Conservation (phyloP, 2,113 vertebrate genomes). For the Carassius auratus region DNA sequence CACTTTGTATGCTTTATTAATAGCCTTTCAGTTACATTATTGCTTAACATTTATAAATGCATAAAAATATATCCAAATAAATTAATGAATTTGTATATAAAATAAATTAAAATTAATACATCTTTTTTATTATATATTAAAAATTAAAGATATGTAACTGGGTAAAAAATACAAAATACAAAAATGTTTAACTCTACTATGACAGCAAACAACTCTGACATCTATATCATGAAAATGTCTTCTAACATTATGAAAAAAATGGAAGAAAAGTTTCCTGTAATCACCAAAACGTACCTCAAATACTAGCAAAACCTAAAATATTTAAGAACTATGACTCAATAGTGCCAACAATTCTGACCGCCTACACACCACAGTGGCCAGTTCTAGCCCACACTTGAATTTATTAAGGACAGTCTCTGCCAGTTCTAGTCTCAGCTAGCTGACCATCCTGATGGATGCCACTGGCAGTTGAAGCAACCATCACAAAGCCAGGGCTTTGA, state of each 20-base stretch:
- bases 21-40: background rate
- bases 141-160: background rate
- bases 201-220: background rate
- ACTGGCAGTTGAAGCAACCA: background rate
- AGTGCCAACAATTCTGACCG: background rate
- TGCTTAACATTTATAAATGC: background rate
- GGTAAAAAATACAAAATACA: background rate
- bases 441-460: slow-evolving; percentile 3
- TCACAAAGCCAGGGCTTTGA: slow-evolving; percentile 7
- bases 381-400: background rate
- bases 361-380: background rate
- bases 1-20: background rate
- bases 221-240: background rate
- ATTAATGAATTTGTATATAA: background rate
- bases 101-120: no score
- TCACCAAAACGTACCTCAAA: background rate
- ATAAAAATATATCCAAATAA: background rate
- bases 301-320: background rate
- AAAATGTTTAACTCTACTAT: background rate
- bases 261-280: background rate
- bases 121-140: background rate
- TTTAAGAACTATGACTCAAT: background rate
- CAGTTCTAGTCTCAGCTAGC: background rate
- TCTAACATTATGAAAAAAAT: background rate
- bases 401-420: background rate